phyloP scores from a whole-genome alignment of 2,888 invertebrate species.

The Eumerus sabulonum region DNA sequence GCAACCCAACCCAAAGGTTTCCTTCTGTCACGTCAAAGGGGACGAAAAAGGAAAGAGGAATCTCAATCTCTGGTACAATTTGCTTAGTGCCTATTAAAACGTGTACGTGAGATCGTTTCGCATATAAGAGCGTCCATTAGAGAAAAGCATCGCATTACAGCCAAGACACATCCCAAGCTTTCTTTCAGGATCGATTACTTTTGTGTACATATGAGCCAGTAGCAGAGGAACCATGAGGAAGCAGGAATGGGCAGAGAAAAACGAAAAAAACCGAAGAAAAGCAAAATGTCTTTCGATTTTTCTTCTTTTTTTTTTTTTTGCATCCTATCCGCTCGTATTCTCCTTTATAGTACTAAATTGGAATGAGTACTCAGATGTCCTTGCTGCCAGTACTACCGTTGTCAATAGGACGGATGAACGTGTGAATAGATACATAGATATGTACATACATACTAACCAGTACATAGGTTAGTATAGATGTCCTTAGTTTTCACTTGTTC shows the following conservation, averaged over 20 bases:
- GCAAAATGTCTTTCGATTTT: constrained; percentile 45
- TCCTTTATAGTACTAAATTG: constrained; percentile 56
- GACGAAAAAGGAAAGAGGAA: constrained; percentile 32
- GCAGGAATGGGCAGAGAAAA: constrained; percentile 13
- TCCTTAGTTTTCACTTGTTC: constrained; percentile 62
- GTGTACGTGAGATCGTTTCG: constrained; percentile 67
- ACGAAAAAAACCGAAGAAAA: constrained; percentile 27
- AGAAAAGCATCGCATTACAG: constrained; percentile 67
- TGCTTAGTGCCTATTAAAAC: constrained; percentile 69
- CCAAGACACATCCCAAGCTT: constrained; percentile 55
- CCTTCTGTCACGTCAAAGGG: too few species aligned
- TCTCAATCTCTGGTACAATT: constrained; percentile 68
- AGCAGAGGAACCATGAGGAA: constrained; percentile 37
- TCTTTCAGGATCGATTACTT: constrained; percentile 66
- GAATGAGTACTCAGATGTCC: constrained; percentile 65
- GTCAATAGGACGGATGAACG: constrained; percentile 5
- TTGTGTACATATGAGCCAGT: constrained; percentile 51
- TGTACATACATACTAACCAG: constrained; percentile 58
- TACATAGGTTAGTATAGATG: constrained; percentile 35
- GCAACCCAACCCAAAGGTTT: constrained; percentile 11
- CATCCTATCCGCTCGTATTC: too few species aligned
- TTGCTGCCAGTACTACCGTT: constrained; percentile 31
- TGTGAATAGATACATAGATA: constrained; percentile 5
- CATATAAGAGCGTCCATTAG: constrained; percentile 69
- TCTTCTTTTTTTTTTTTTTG: constrained; percentile 37